Percentiles rank a stretch among this genome's conserved stretches.
phyloP scores from a whole-genome alignment of 2,797 vertebrate species.

The Tragelaphus oryx region DNA sequence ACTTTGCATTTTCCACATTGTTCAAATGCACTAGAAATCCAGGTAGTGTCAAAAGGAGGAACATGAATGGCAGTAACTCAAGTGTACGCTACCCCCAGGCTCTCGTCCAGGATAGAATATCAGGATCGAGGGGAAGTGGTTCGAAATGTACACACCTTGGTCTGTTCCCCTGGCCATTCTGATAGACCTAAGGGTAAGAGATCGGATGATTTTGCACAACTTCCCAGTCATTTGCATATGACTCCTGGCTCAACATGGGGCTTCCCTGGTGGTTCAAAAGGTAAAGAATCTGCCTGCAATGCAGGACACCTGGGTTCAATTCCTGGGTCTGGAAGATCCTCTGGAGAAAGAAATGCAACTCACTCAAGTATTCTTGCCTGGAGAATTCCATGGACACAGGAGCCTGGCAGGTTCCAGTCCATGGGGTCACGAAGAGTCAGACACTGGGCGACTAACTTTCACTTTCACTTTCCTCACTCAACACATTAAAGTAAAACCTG shows the following conservation, averaged over 20 bases:
- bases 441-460: background rate
- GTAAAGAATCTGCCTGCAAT: background rate
- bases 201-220: background rate
- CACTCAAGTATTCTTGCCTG: background rate
- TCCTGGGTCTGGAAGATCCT: background rate
- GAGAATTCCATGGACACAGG: background rate
- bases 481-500: background rate
- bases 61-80: background rate
- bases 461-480: background rate
- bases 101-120: background rate
- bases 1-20: background rate
- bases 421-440: background rate
- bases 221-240: background rate
- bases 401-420: background rate
- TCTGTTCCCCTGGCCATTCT: background rate
- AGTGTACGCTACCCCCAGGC: accelerated
- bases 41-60: background rate
- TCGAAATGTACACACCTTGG: background rate
- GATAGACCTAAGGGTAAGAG: background rate
- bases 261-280: background rate
- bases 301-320: background rate
- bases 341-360: background rate
- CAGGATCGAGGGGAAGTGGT: background rate
- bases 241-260: background rate
- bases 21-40: background rate